phyloP scores from a whole-genome alignment of 2,113 vertebrate genomes.

The Cyprinodon brontotheroides region DNA sequence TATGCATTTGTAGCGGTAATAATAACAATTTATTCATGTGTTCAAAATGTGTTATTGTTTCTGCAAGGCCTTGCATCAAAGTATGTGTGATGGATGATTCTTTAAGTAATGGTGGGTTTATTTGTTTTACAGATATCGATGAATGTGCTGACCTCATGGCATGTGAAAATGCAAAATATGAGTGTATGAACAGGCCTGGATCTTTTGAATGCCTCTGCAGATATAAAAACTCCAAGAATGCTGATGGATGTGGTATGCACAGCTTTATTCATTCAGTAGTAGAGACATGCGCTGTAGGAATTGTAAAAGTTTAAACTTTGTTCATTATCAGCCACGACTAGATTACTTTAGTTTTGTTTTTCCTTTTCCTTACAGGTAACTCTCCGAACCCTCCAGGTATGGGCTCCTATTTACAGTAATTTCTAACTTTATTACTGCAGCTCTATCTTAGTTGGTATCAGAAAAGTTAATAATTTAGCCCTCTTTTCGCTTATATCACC shows the following conservation, averaged over 20 bases:
- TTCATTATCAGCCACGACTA: background rate
- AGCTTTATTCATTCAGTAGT: background rate
- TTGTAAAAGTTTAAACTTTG: background rate
- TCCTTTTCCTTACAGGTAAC: constrained; percentile 69
- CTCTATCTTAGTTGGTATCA: background rate
- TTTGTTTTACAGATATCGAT: constrained; percentile 73
- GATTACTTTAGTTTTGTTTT: background rate
- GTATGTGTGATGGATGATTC: background rate
- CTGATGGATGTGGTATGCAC: constrained; percentile 76
- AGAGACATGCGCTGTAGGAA: background rate
- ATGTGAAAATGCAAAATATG: constrained; percentile 82
- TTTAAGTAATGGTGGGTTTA: background rate
- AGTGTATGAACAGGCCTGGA: constrained; percentile 80
- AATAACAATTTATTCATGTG: too few relatives aligned
- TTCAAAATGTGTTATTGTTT: background rate
- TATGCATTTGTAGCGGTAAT: too few relatives aligned
- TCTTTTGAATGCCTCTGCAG: constrained; percentile 77
- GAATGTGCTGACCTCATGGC: constrained; percentile 75
- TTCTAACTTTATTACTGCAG: background rate
- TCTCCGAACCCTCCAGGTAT: constrained; percentile 84
- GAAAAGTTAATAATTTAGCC: background rate
- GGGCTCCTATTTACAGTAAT: background rate
- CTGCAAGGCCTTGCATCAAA: background rate
- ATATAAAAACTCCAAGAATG: constrained; percentile 65
- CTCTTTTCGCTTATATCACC: constrained; percentile 23